Percentiles rank a stretch among this genome's conserved stretches.
Conservation (phyloP, 2,797 vertebrate species). For the Antrozous pallidus region DNA sequence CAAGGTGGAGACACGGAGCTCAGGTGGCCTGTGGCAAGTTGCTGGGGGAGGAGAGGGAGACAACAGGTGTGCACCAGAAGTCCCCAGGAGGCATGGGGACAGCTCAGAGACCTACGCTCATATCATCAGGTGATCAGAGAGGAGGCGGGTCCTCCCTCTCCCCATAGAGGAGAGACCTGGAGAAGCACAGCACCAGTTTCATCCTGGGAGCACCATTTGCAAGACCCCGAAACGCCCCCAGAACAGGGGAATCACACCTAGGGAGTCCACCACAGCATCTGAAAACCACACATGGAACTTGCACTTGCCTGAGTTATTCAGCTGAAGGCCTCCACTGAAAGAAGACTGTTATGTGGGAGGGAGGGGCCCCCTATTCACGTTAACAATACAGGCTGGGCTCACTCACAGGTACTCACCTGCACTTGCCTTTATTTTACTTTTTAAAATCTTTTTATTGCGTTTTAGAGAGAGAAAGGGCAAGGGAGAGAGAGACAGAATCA, state of each 20-base stretch:
- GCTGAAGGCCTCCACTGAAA: conserved; percentile 9
- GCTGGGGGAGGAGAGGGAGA: background rate
- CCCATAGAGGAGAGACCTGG: too few species aligned
- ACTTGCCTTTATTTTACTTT: too few species aligned
- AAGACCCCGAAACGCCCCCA: background rate
- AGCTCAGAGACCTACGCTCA: background rate
- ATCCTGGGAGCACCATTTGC: background rate
- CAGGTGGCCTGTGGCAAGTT: background rate
- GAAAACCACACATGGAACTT: background rate
- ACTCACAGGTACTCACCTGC: background rate
- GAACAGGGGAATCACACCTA: background rate
- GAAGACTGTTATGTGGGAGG: background rate
- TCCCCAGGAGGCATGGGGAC: background rate
- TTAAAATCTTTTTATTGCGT: too few species aligned
- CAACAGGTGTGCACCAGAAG: background rate
- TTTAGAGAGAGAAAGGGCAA: too few species aligned
- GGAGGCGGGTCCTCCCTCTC: background rate
- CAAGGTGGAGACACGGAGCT: conserved; percentile 18
- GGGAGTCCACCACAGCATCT: background rate
- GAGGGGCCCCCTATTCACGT: background rate
- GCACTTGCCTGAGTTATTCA: background rate
- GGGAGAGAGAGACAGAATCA: too few species aligned
- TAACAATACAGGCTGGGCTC: background rate
- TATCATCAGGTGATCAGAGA: background rate
- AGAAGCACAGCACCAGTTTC: background rate